Percentiles rank a stretch among this genome's conserved stretches.
These are phyloP conservation scores for Stegodyphus mimosarum DNA, from an alignment of 1,140 invertebrate species.

Conservation along the genomic window DNA sequence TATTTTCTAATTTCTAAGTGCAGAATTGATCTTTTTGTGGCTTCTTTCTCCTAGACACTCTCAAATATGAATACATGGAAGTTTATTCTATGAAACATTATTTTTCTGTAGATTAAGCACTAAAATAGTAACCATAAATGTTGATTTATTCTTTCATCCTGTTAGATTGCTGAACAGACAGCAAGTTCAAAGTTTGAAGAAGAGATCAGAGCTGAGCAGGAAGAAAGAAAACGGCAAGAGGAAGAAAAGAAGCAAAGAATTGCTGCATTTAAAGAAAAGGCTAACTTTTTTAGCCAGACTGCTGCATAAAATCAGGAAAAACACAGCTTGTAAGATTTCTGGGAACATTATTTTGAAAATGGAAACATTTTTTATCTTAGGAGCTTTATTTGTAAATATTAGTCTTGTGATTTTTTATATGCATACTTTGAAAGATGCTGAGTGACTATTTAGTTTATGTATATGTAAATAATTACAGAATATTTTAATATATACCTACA, in stretches of 20 bases:
- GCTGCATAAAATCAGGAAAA: slow-evolving; percentile 5
- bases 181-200: slow-evolving; percentile 86
- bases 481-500: slow-evolving; percentile 39
- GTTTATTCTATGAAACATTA: no score
- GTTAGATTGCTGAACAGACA: slow-evolving; percentile 82
- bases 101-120: no score
- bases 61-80: no score
- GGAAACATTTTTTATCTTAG: not conserved
- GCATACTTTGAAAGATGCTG: not conserved
- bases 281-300: slow-evolving; percentile 77
- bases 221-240: slow-evolving; percentile 81
- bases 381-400: slow-evolving; percentile 16
- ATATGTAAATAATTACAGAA: slow-evolving; percentile 27
- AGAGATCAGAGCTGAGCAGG: slow-evolving; percentile 87
- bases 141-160: not conserved
- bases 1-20: no score
- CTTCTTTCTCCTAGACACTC: no score
- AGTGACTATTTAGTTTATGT: not conserved
- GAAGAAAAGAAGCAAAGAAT: slow-evolving; percentile 81
- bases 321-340: not conserved
- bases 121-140: not conserved
- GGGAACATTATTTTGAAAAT: not conserved
- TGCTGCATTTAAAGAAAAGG: slow-evolving; percentile 84
- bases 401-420: slow-evolving; percentile 20
- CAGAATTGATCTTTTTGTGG: no score